Base-by-base conservation (phyloP, 1,140 invertebrate genomes). In the Drosophila mojavensis region DNA sequence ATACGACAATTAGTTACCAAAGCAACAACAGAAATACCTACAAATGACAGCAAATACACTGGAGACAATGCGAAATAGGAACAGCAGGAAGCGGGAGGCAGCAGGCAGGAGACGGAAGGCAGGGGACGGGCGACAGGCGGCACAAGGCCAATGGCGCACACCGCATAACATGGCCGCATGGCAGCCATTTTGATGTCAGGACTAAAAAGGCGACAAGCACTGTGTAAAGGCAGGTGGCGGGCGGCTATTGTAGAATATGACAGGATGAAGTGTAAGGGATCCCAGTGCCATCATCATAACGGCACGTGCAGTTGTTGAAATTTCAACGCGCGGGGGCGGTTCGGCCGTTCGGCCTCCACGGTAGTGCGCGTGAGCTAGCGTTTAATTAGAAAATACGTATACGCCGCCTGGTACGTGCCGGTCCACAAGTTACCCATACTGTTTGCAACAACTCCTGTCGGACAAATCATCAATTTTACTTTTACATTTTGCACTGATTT, bases 381-480 rank as follows among this genome's bases (percentile, higher is more conserved):
- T 89, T 89, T 88, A 88, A 88, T 88, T 88, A 88, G 84, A 88
- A 86, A 84, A 88, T 89, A 89, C 84, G 80, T 84, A 84, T 89
- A 83, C 79, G 78, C 64, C 68, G 73, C 64, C 6, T 72, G 64
- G 53, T 84, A 89, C 80, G 84, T 88, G 83, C 73, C 36, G 5
- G 30, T 50, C 11, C 30, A 28, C n/a, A n/a, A n/a, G 45, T 61
- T 41, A 7, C 43, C 15, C 39, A 45, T 50, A 26, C 53, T 65
- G 20, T 58, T 82, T 70, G 62, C 63, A 54, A 54, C 79, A 55
- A 73, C 64, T 69, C 69, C 70, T 72, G 84, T 72, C 84, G 75
- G 69, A 67, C 67, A 84, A 83, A 89, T 84, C 81, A 89, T 88
- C 84, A 89, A 84, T 85, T 84, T 85, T 59, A 59, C 56, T 63